Evolutionary conservation across 2,797 vertebrate genomes (phyloP).

Genomic region (Sebastes taczanowskii): DNA sequence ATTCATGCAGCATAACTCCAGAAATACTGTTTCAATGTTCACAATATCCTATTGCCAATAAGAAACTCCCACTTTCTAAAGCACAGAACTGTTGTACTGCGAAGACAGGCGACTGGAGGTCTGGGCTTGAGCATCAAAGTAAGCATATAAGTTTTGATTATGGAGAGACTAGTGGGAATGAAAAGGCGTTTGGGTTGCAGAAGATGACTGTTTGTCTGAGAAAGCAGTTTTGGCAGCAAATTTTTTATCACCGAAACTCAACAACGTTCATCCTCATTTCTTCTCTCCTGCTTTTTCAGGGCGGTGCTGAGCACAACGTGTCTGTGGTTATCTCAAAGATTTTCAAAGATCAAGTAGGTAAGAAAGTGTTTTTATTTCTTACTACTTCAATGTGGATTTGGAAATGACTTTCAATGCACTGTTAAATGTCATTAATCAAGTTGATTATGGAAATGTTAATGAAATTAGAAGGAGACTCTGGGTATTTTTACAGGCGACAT

Average conservation of each 20-base stretch:
- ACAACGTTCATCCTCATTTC: background rate
- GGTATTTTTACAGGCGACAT: background rate
- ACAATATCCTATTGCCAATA: constrained; percentile 80
- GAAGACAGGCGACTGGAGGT: constrained; percentile 90
- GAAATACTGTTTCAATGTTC: constrained; percentile 47
- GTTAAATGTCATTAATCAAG: constrained; percentile 1
- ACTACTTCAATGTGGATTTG: background rate
- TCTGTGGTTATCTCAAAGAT: constrained; percentile 97
- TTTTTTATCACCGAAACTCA: background rate
- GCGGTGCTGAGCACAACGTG: constrained; percentile 93
- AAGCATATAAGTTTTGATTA: constrained; percentile 67
- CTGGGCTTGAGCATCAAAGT: constrained; percentile 98
- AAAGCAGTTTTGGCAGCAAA: background rate
- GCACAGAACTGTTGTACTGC: constrained; percentile 97
- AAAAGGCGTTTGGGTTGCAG: constrained; percentile 34
- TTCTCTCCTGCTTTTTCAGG: constrained; percentile 81
- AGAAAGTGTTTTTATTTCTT: constrained; percentile 60
- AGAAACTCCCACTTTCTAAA: constrained; percentile 93
- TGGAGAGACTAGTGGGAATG: constrained; percentile 28
- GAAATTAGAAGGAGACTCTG: background rate
- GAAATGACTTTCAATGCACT: background rate
- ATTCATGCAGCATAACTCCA: constrained; percentile 36
- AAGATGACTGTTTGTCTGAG: background rate
- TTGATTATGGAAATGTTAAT: background rate
- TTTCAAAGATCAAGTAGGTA: constrained; percentile 96